A percentile compares a stretch with the other conserved stretches of the same genome.
Evolutionary conservation across 2,888 invertebrate genomes (phyloP).

Genomic region (Caradrina kadenii): DNA sequence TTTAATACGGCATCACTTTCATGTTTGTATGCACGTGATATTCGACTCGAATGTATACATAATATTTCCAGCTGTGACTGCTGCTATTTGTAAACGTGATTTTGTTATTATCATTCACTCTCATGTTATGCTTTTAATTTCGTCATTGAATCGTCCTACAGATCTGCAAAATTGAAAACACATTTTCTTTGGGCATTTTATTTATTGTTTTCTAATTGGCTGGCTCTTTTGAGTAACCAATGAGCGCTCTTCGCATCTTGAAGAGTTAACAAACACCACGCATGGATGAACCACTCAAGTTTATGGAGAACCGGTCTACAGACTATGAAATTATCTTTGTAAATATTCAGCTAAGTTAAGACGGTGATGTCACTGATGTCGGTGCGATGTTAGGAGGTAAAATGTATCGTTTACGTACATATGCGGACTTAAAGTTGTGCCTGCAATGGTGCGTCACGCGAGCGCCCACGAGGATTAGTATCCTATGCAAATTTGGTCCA

Average conservation of each 20-base stretch:
- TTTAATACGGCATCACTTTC: conserved; percentile 47
- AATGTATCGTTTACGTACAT: conserved; percentile 76
- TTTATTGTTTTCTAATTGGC: conserved; percentile 3
- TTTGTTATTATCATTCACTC: conserved; percentile 35
- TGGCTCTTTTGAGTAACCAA: conserved; percentile 24
- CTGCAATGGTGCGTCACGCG: conserved; percentile 75
- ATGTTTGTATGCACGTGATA: conserved; percentile 44
- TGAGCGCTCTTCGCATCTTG: conserved; percentile 4
- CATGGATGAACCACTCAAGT: conserved; percentile 64
- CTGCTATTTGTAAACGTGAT: conserved; percentile 53
- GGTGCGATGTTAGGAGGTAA: conserved; percentile 74
- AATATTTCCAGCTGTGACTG: conserved; percentile 53
- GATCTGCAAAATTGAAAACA: conserved; percentile 7
- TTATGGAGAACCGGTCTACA: conserved; percentile 68
- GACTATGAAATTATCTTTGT: conserved; percentile 67
- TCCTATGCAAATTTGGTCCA: conserved; percentile 70
- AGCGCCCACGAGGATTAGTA: conserved; percentile 74
- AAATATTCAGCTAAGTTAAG: conserved; percentile 79
- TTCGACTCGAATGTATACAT: conserved; percentile 46
- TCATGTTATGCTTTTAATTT: conserved; percentile 12
- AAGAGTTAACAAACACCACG: conserved; percentile 32
- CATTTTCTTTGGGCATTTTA: conserved; percentile 2
- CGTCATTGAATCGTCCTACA: conserved; percentile 29
- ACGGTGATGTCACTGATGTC: conserved; percentile 80
- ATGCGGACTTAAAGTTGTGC: conserved; percentile 69